phyloP scores from a whole-genome alignment of 2,797 vertebrate species.

The Moxostoma hubbsi region DNA sequence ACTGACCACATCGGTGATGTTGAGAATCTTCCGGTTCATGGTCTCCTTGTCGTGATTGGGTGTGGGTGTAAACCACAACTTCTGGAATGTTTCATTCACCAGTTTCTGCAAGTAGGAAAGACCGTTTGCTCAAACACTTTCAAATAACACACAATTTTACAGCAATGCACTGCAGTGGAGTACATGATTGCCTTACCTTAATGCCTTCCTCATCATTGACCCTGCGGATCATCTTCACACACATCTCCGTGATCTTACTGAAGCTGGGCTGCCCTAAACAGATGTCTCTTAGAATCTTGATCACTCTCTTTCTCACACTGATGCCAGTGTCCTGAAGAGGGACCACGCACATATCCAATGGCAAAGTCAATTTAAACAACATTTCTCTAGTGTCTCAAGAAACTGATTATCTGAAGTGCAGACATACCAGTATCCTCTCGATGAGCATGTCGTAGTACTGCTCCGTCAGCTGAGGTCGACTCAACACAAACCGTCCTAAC shows the following conservation, averaged over 20 bases:
- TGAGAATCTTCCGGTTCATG: slow-evolving; percentile 97
- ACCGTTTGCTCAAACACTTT: background rate
- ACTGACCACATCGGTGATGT: slow-evolving; percentile 96
- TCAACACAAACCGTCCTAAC: slow-evolving; percentile 92
- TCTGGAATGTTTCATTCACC: slow-evolving; percentile 99
- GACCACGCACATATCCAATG: background rate
- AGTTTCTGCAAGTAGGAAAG: slow-evolving; percentile 84
- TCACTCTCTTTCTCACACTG: slow-evolving; percentile 96
- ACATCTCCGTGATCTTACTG: slow-evolving; percentile 98
- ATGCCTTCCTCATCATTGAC: slow-evolving; percentile 98
- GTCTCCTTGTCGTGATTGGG: slow-evolving; percentile 92
- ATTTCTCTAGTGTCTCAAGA: no score
- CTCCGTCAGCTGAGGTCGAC: slow-evolving; percentile 95
- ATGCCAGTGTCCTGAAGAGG: slow-evolving; percentile 91
- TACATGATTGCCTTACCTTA: slow-evolving; percentile 75
- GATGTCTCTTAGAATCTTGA: slow-evolving; percentile 97
- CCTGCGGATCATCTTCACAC: slow-evolving; percentile 98
- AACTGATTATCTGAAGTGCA: no score
- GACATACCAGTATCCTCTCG: slow-evolving; percentile 91
- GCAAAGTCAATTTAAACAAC: background rate
- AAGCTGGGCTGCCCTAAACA: slow-evolving; percentile 96
- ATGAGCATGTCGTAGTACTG: slow-evolving; percentile 99
- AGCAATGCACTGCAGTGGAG: background rate
- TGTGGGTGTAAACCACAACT: slow-evolving; percentile 98
- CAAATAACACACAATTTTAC: background rate